Conservation (phyloP, 2,797 vertebrate species). For the Pseudocheirus occidentalis region DNA sequence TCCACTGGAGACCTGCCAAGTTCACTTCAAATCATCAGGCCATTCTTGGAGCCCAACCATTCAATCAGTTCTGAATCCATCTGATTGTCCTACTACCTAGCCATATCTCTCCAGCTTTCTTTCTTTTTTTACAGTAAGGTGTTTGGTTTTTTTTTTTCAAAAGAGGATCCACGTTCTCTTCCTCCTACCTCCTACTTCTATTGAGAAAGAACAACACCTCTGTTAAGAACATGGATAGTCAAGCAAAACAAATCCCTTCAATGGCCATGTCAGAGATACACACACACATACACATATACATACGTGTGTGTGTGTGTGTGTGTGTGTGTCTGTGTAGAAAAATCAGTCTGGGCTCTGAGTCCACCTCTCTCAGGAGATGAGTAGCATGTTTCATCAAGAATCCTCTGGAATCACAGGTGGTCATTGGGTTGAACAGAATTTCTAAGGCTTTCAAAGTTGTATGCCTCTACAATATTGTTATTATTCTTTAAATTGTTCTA, state of each 20-base stretch:
- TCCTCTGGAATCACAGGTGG: background rate
- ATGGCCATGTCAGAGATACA: background rate
- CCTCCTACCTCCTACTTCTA: background rate
- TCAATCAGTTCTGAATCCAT: background rate
- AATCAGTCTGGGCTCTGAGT: background rate
- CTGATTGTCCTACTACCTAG: background rate
- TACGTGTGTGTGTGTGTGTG: too few species aligned
- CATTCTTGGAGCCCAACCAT: background rate
- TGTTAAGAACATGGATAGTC: background rate
- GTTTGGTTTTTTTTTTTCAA: background rate
- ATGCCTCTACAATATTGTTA: background rate
- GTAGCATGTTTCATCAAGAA: background rate
- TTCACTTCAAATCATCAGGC: background rate
- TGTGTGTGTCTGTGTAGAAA: background rate
- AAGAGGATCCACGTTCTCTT: background rate
- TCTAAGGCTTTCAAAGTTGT: background rate
- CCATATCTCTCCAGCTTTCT: background rate
- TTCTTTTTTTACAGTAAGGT: background rate
- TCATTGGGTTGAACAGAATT: background rate
- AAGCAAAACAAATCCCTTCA: background rate
- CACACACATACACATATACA: rapidly evolving
- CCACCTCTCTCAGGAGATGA: background rate
- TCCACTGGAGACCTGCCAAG: background rate
- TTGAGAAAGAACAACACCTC: background rate
- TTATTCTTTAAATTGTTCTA: background rate